phyloP scores from a whole-genome alignment of 2,888 invertebrate genomes.

The Tetranychus truncatus region DNA sequence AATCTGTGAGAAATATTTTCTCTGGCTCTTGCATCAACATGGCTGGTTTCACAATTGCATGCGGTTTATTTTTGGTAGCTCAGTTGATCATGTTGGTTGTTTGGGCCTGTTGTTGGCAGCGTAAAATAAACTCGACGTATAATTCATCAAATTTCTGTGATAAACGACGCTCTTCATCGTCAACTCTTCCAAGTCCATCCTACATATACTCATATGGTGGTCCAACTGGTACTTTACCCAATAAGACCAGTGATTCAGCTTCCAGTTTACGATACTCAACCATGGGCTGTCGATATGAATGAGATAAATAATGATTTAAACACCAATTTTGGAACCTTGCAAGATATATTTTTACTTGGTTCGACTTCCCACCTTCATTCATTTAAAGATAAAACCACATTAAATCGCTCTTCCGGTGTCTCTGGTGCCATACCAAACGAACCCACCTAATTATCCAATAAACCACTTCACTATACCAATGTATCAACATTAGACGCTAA shows the following conservation, averaged over 20 bases:
- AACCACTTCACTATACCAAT: background rate
- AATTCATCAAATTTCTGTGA: background rate
- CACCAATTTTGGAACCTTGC: background rate
- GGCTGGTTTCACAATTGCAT: constrained; percentile 62
- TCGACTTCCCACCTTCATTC: background rate
- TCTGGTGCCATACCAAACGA: background rate
- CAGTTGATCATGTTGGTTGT: constrained; percentile 69
- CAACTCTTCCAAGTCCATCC: background rate
- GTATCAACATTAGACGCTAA: background rate
- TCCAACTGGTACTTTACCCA: background rate
- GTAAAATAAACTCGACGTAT: background rate
- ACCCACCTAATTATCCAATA: background rate
- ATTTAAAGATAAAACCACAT: background rate
- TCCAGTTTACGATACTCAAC: background rate
- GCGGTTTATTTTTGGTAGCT: constrained; percentile 62
- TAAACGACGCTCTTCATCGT: background rate
- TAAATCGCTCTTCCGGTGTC: background rate
- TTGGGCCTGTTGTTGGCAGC: constrained; percentile 46
- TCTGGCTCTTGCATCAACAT: constrained; percentile 46
- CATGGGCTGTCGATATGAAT: background rate
- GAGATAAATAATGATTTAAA: background rate
- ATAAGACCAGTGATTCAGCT: background rate
- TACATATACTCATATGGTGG: background rate
- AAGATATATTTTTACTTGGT: background rate
- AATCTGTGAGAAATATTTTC: background rate